phyloP scores from a whole-genome alignment of 1,140 invertebrate species.

The Psilanteris sp. region DNA sequence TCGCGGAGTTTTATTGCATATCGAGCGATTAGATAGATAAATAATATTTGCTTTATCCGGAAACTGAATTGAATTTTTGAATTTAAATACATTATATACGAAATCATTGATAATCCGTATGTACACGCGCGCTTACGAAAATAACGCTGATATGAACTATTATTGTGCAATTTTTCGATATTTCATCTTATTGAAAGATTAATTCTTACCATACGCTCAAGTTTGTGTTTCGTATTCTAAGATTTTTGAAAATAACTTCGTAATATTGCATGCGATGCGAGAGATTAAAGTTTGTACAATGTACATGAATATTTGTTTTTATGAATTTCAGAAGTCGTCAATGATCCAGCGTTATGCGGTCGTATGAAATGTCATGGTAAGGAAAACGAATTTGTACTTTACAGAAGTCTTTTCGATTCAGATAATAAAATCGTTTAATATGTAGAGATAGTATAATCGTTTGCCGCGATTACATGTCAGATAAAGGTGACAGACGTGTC shows the following conservation, averaged over 20 bases:
- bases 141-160: slow-evolving; percentile 7
- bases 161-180: background rate
- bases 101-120: background rate
- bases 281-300: no score
- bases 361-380: slow-evolving; percentile 74
- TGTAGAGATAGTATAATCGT: no score
- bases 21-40: no score
- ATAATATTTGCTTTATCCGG: no score
- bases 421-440: no score
- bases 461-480: no score
- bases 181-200: slow-evolving; percentile 17
- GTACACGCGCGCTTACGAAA: background rate
- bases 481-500: no score
- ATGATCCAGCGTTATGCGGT: slow-evolving; percentile 69
- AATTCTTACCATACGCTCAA: slow-evolving; percentile 13
- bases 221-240: slow-evolving; percentile 26
- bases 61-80: no score
- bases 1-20: no score
- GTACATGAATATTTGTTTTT: background rate
- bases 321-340: slow-evolving; percentile 66
- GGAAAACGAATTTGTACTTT: slow-evolving; percentile 11
- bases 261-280: background rate
- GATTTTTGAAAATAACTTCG: background rate
- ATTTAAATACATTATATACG: no score
- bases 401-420: no score